Percentiles rank a stretch among this genome's conserved stretches.
Conservation (phyloP, 2,888 invertebrate species). For the Mythimna vitellina region DNA sequence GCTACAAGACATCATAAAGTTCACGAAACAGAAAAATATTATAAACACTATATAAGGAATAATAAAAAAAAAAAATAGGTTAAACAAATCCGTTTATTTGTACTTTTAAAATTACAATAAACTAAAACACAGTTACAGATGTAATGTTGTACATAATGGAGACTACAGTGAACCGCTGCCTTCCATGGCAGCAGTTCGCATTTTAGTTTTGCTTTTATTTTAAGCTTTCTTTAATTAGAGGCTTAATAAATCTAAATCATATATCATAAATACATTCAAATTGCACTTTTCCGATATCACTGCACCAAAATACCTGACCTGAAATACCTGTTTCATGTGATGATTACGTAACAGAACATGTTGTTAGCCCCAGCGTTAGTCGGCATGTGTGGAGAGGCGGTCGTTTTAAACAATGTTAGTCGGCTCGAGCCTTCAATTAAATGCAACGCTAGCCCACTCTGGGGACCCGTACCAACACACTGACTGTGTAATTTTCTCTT, state of each 20-base stretch:
- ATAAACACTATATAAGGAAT: not conserved
- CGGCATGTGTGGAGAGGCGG: constrained; percentile 39
- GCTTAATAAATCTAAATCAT: not conserved
- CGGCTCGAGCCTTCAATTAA: constrained; percentile 67
- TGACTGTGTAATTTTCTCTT: constrained; percentile 54
- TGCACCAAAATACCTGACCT: constrained; percentile 19
- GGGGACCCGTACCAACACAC: constrained; percentile 31
- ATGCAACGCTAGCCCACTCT: constrained; percentile 60
- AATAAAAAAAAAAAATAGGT: not conserved
- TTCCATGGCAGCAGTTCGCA: no score
- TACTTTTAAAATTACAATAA: no score
- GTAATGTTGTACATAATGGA: no score
- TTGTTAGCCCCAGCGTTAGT: constrained; percentile 23
- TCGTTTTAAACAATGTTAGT: constrained; percentile 65
- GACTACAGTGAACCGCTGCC: no score
- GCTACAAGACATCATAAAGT: no score
- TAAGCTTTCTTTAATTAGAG: no score
- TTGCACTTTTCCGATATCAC: not conserved
- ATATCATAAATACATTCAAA: not conserved
- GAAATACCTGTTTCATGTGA: constrained; percentile 20
- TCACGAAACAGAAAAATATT: no score
- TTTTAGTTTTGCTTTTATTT: no score
- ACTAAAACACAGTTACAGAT: no score
- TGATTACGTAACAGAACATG: constrained; percentile 33
- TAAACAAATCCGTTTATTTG: no score